These are phyloP conservation scores for Cotesia congregata DNA, from an alignment of 2,888 invertebrate genomes.

Conservation along the genomic window DNA sequence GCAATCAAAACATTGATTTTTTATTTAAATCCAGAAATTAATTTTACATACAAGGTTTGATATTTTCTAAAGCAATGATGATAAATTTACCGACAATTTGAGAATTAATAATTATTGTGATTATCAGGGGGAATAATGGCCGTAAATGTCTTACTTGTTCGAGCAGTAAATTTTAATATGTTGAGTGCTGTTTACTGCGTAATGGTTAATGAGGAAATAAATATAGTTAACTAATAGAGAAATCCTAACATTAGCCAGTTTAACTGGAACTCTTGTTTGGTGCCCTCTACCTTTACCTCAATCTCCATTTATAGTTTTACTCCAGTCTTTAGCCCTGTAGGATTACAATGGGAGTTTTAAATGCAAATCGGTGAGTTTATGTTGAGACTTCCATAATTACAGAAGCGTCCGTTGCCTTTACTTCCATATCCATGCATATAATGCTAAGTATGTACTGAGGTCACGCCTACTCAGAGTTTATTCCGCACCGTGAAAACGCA, in stretches of 20 bases:
- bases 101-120: too few species aligned
- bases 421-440: slow-evolving; percentile 39
- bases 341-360: slow-evolving; percentile 51
- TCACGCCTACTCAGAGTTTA: slow-evolving; percentile 48
- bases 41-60: too few species aligned
- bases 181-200: neutral
- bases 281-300: neutral
- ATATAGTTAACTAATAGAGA: slow-evolving; percentile 30
- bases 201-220: slow-evolving; percentile 27
- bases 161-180: too few species aligned
- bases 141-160: too few species aligned
- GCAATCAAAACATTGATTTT: slow-evolving; percentile 59
- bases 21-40: neutral
- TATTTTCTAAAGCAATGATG: too few species aligned
- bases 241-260: neutral
- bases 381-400: slow-evolving; percentile 53
- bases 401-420: slow-evolving; percentile 49
- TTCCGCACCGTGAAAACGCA: slow-evolving; percentile 48
- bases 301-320: neutral
- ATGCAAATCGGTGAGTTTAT: slow-evolving; percentile 55
- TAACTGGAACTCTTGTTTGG: neutral
- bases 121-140: too few species aligned
- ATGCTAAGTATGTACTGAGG: slow-evolving; percentile 44
- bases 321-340: neutral
- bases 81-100: too few species aligned